Base-by-base conservation (phyloP, 2,888 invertebrate genomes). In the Platycheirus rosarum region DNA sequence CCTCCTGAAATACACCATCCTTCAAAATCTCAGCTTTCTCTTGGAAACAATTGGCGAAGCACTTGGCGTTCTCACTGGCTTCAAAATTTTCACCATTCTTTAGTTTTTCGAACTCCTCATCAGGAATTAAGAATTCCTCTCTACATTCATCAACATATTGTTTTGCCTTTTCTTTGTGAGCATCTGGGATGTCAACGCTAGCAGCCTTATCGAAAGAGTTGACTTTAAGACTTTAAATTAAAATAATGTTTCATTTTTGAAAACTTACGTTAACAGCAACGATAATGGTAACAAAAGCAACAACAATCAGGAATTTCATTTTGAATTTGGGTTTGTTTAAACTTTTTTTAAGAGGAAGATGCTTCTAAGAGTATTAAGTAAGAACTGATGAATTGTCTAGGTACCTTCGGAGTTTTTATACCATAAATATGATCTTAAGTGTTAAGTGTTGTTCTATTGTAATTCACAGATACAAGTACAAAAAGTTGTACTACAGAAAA, bases 41-140 rank as follows among this genome's bases (percentile, higher is more conserved):
- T 55, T 90, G 84, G 85, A 89, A 88, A 16, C 90, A 90, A 37
- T 88, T 87, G 32, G 87, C 74, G 40, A 90, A 89, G 73, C 90
- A 90, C 74, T 89, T 88, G 2, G 85, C 18, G 55, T 86, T 86
- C 0, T 70, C 75, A 65, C 87, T 86, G 3, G 35, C 62, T 35
- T 86, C 85, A 0, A 84, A 74, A 3, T 86, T 87, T 2, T 88
- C 87, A 5, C 87, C 88, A 0, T 55, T 65, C 4, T 84, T 86
- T 48, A 90, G 7, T 11, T 86, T 84, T 2, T 44, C 5, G 0
- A 86, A 87, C 42, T 87, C 88, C 1, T 88, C 87, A 71, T 86
- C 85, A 73, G 89, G 1, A 37, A 37, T 66, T 11, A 60, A 9
- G 6, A 66, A 46, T 0, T 87, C 79, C 11, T 85, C 63, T n/a